Evolutionary conservation across 2,797 vertebrate species (phyloP).

Genomic region (Paramormyrops hopkinsi): DNA sequence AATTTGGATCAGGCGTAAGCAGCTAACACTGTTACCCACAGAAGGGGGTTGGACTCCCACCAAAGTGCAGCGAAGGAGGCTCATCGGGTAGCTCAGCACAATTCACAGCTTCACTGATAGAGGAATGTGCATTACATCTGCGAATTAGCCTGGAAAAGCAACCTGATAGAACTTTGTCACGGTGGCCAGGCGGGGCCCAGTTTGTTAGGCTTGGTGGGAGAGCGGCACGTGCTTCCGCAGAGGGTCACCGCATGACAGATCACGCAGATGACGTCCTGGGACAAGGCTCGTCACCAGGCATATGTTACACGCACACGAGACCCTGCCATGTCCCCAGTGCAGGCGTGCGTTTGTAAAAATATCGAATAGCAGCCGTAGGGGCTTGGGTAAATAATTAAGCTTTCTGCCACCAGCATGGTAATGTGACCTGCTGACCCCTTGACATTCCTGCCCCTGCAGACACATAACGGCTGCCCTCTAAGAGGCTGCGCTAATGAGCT

Average conservation of each 20-base stretch:
- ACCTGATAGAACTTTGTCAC: neutral
- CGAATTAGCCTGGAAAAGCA: neutral
- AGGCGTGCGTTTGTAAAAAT: neutral
- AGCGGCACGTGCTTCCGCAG: neutral
- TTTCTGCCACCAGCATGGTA: slow-evolving; percentile 34
- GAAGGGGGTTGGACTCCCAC: neutral
- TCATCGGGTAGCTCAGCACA: neutral
- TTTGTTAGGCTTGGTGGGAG: neutral
- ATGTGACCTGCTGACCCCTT: slow-evolving; percentile 37
- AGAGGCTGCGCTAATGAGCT: slow-evolving; percentile 39
- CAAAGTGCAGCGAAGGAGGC: neutral
- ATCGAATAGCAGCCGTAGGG: slow-evolving; percentile 3
- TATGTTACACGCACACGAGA: neutral
- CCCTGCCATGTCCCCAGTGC: neutral
- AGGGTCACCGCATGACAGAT: neutral
- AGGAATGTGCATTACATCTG: neutral
- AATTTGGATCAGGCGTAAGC: neutral
- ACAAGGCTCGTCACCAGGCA: neutral
- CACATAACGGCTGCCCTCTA: slow-evolving; percentile 30
- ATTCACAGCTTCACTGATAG: neutral
- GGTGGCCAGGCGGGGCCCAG: neutral
- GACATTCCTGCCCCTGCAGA: slow-evolving; percentile 24
- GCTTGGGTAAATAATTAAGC: slow-evolving; percentile 36
- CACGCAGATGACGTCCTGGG: neutral
- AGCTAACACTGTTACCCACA: neutral